These are phyloP conservation scores for Bagarius yarrelli DNA, from an alignment of 2,113 vertebrate genomes.

Conservation along the genomic window DNA sequence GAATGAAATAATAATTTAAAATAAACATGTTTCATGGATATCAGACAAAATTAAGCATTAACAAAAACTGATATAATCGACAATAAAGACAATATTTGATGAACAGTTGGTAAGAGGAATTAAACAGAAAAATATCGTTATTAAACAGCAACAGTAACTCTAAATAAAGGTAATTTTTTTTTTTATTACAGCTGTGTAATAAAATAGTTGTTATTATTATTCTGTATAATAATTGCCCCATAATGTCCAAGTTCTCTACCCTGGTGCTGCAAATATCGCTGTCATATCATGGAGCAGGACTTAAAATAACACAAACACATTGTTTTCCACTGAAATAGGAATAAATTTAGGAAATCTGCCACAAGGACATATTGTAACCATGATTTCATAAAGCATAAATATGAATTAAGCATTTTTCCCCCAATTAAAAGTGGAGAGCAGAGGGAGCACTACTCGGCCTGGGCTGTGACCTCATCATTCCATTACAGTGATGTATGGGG, in stretches of 20 bases:
- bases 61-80: no score
- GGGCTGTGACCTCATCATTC: conserved; percentile 72
- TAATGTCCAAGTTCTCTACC: not conserved
- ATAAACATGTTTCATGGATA: no score
- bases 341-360: not conserved
- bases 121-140: no score
- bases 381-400: conserved; percentile 68
- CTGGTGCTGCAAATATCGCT: not conserved
- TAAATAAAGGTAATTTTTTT: not conserved
- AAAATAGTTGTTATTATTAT: no score
- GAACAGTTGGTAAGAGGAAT: no score
- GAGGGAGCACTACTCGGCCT: conserved; percentile 52
- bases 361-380: conserved; percentile 48
- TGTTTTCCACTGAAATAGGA: not conserved
- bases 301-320: not conserved
- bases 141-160: not conserved
- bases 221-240: not conserved
- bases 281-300: not conserved
- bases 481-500: conserved; percentile 77
- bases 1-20: no score
- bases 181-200: not conserved
- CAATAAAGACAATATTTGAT: no score
- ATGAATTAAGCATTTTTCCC: conserved; percentile 59
- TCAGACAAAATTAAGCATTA: no score
- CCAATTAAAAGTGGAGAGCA: conserved; percentile 56